Evolutionary conservation across 2,888 invertebrate species (phyloP).

Genomic region (Drosophila acutilabella): DNA sequence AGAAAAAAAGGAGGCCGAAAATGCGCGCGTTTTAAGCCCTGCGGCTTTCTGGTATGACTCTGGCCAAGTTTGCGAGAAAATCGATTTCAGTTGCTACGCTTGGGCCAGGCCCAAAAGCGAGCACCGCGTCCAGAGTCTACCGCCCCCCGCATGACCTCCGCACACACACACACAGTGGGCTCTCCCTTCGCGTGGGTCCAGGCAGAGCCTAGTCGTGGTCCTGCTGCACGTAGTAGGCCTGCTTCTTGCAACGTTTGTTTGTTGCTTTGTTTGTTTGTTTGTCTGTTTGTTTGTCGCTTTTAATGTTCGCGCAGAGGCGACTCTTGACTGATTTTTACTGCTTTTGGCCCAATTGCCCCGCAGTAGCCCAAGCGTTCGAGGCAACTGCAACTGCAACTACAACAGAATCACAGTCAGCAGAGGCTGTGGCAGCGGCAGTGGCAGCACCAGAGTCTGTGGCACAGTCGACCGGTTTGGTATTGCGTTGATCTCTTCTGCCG

Average conservation of each 20-base stretch:
- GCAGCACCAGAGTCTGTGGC: neutral
- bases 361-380: slow-evolving; percentile 57
- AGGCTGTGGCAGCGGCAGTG: neutral
- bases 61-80: slow-evolving; percentile 77
- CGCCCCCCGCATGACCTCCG: too few species aligned
- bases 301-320: slow-evolving; percentile 72
- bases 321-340: slow-evolving; percentile 81
- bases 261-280: slow-evolving; percentile 44
- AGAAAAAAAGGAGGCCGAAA: slow-evolving; percentile 40
- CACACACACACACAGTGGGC: neutral
- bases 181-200: slow-evolving; percentile 23
- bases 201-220: slow-evolving; percentile 4
- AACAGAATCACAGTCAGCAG: neutral
- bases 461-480: slow-evolving; percentile 15
- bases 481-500: slow-evolving; percentile 50
- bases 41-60: slow-evolving; percentile 43
- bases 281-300: slow-evolving; percentile 80
- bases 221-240: slow-evolving; percentile 18
- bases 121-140: too few species aligned
- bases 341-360: slow-evolving; percentile 80
- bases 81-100: slow-evolving; percentile 71
- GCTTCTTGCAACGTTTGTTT: slow-evolving; percentile 2
- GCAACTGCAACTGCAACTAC: slow-evolving; percentile 6
- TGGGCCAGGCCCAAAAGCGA: slow-evolving; percentile 31
- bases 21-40: slow-evolving; percentile 62